Evolutionary conservation across 2,113 vertebrate genomes (phyloP).

Genomic region (Tragelaphus imberbis): DNA sequence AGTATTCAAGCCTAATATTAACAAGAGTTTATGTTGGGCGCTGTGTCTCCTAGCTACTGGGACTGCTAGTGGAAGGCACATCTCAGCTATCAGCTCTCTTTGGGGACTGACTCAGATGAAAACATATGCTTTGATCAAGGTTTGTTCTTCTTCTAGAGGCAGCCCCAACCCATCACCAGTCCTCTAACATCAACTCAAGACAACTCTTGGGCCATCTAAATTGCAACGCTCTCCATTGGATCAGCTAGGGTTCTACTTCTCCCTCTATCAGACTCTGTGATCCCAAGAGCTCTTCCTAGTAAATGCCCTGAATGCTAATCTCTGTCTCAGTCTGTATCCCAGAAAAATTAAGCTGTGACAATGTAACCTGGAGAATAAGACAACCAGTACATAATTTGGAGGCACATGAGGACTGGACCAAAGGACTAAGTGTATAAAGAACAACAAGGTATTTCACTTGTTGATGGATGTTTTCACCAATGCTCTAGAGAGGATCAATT

Average conservation of each 20-base stretch:
- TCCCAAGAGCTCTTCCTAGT: neutral
- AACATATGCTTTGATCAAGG: neutral
- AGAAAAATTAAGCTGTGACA: neutral
- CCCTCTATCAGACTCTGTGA: neutral
- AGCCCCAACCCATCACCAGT: neutral
- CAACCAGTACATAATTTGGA: neutral
- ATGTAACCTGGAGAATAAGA: neutral
- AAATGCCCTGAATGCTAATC: neutral
- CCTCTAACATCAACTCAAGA: neutral
- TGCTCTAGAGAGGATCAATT: neutral
- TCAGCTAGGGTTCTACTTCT: neutral
- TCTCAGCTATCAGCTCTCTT: neutral
- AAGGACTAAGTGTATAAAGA: neutral
- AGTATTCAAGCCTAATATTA: neutral
- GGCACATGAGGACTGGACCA: neutral
- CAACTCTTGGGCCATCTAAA: neutral
- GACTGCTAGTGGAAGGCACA: neutral
- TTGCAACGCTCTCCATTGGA: neutral
- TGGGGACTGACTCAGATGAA: neutral
- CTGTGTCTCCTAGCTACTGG: neutral
- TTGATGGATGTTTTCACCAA: neutral
- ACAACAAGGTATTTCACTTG: neutral
- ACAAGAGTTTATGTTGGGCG: neutral
- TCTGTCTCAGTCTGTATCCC: neutral
- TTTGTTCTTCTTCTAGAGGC: neutral